A percentile compares a stretch with the other conserved stretches of the same genome.
Evolutionary conservation across 2,113 vertebrate genomes (phyloP).

Genomic region (Siniperca chuatsi): DNA sequence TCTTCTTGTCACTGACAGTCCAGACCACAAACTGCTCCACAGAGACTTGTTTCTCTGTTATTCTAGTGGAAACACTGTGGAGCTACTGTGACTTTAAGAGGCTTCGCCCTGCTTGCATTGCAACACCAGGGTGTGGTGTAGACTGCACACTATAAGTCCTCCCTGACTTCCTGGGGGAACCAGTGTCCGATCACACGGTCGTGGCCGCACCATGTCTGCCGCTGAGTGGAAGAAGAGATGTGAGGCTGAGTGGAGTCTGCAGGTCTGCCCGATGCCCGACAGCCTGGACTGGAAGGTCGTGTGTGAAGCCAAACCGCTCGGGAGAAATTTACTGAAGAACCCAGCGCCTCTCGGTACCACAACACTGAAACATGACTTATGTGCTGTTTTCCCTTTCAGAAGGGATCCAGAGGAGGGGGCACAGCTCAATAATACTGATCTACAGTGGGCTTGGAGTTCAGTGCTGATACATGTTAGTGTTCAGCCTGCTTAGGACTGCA

Average conservation of each 20-base stretch:
- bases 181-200: not conserved
- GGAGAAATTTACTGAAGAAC: conserved; percentile 87
- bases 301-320: conserved; percentile 83
- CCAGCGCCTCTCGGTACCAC: conserved; percentile 87
- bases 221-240: conserved; percentile 75
- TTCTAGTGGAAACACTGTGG: not conserved
- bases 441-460: too few species aligned
- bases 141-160: not conserved
- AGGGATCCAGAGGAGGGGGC: not conserved
- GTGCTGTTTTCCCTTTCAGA: not conserved
- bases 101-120: not conserved
- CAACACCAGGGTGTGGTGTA: conserved; percentile 33
- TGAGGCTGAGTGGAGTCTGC: conserved; percentile 72
- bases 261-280: conserved; percentile 70
- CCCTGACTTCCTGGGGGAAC: conserved; percentile 13
- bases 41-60: not conserved
- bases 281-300: conserved; percentile 83
- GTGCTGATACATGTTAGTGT: not conserved
- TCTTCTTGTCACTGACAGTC: too few species aligned
- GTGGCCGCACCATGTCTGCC: conserved; percentile 52
- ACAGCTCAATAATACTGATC: not conserved
- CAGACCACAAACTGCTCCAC: too few species aligned
- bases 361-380: not conserved
- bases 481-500: not conserved
- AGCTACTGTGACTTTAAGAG: conserved; percentile 59